These are phyloP conservation scores for Phyto melanocephala DNA, from an alignment of 2,888 invertebrate genomes.

Conservation along the genomic window DNA sequence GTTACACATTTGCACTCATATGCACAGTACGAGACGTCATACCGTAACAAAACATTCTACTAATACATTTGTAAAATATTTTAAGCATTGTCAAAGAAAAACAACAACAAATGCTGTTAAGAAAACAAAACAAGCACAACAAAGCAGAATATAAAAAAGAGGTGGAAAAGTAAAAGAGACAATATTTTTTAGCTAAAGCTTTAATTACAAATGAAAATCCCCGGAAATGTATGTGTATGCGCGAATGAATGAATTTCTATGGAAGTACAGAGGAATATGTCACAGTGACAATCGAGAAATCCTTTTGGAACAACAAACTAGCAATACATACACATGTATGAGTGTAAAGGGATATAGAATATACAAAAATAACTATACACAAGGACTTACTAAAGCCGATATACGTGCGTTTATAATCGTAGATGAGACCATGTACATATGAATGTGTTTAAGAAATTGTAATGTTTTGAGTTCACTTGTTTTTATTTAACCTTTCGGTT, in stretches of 20 bases:
- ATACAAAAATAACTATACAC: constrained; percentile 37
- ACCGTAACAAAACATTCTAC: constrained; percentile 20
- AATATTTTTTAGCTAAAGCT: constrained; percentile 68
- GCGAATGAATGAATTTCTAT: constrained; percentile 15
- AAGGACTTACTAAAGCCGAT: background rate
- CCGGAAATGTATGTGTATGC: constrained; percentile 61
- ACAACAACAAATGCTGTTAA: background rate
- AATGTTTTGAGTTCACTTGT: constrained; percentile 50
- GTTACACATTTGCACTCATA: constrained; percentile 1
- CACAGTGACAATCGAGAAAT: constrained; percentile 59
- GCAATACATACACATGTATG: background rate
- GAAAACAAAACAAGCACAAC: background rate
- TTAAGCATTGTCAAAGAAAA: constrained; percentile 52
- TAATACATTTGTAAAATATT: constrained; percentile 53
- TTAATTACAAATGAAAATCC: constrained; percentile 76
- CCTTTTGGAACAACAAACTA: constrained; percentile 17
- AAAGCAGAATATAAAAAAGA: background rate
- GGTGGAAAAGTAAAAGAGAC: background rate
- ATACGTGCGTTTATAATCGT: background rate
- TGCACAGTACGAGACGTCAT: background rate
- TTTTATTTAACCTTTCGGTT: constrained; percentile 48
- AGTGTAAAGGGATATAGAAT: constrained; percentile 35
- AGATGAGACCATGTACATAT: background rate
- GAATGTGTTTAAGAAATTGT: constrained; percentile 20
- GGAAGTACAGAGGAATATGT: constrained; percentile 43